Evolutionary conservation across 2,113 vertebrate genomes (phyloP).

Genomic region (Blennius ocellaris): DNA sequence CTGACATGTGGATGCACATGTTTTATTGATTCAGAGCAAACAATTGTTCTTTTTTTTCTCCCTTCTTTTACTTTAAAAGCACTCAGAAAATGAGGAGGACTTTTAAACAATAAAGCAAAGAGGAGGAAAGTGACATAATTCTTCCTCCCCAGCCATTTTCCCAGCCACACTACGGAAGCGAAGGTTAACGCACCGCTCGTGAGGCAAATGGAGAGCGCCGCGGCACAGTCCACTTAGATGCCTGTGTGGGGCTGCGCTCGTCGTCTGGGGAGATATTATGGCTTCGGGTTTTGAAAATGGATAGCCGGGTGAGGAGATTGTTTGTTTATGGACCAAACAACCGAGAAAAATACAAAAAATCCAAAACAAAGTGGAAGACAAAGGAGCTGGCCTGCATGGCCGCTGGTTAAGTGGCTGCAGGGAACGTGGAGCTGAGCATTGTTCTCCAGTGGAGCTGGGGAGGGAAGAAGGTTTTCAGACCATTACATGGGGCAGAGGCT

Average conservation of each 20-base stretch:
- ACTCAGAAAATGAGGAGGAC: constrained; percentile 45
- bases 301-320: constrained; percentile 46
- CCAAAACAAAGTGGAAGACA: constrained; percentile 47
- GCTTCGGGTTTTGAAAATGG: constrained; percentile 72
- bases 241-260: constrained; percentile 50
- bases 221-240: constrained; percentile 58
- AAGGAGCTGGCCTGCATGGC: constrained; percentile 47
- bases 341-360: constrained; percentile 59
- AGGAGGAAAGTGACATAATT: constrained; percentile 24
- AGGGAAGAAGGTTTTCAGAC: constrained; percentile 45
- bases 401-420: neutral
- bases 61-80: constrained; percentile 66
- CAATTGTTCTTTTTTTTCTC: constrained; percentile 61
- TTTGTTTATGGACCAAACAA: constrained; percentile 70
- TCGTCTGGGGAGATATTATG: constrained; percentile 80
- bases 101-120: constrained; percentile 24
- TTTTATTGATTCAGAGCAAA: constrained; percentile 83
- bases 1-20: constrained; percentile 68
- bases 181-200: constrained; percentile 67
- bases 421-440: neutral
- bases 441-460: neutral
- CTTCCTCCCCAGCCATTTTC: constrained; percentile 63
- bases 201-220: constrained; percentile 74
- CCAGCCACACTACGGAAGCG: constrained; percentile 55
- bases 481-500: constrained; percentile 60